Conservation (phyloP, 2,888 invertebrate species). For the Euphydryas editha region DNA sequence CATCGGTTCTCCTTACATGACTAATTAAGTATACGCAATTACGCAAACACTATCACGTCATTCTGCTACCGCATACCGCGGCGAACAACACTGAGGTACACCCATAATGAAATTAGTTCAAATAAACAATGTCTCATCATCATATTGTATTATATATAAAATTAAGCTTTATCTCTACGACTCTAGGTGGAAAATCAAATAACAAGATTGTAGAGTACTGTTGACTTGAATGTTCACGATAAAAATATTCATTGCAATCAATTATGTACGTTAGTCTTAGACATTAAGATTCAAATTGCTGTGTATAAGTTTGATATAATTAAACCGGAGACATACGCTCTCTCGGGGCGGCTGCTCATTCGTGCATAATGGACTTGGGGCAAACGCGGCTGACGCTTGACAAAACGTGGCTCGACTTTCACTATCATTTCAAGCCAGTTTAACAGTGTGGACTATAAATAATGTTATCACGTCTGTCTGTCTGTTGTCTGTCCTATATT, state of each 20-base stretch:
- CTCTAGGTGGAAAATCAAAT: constrained; percentile 46
- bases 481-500: constrained; percentile 50
- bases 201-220: constrained; percentile 44
- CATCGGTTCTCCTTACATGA: constrained; percentile 56
- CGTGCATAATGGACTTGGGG: constrained; percentile 81
- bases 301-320: constrained; percentile 57
- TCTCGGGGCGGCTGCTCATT: constrained; percentile 81
- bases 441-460: constrained; percentile 60
- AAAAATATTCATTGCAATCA: constrained; percentile 42
- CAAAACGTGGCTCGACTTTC: constrained; percentile 80
- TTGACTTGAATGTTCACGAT: constrained; percentile 56
- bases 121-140: constrained; percentile 53
- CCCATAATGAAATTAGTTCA: constrained; percentile 72
- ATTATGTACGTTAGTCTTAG: constrained; percentile 54
- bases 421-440: constrained; percentile 72
- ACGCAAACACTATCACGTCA: constrained; percentile 70
- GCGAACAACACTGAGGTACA: constrained; percentile 64
- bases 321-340: constrained; percentile 76
- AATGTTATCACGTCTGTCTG: constrained; percentile 44
- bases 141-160: constrained; percentile 29
- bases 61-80: constrained; percentile 67
- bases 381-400: constrained; percentile 74
- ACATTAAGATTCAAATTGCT: constrained; percentile 47
- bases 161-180: constrained; percentile 40
- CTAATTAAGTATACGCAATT: constrained; percentile 69